These are phyloP conservation scores for Metellina segmentata DNA, from an alignment of 2,888 invertebrate genomes.

Conservation along the genomic window DNA sequence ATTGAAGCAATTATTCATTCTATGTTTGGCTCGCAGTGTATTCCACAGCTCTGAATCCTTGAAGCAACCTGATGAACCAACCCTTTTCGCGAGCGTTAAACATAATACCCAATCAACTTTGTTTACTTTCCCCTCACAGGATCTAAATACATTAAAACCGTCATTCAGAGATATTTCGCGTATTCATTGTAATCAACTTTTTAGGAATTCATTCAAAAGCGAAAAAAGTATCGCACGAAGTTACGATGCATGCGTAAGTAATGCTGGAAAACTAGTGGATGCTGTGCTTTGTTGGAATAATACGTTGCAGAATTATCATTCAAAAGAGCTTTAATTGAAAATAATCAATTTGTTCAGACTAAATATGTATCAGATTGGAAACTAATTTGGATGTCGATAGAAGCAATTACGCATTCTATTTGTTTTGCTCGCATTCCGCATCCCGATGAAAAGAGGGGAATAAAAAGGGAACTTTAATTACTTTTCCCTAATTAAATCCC, in stretches of 20 bases:
- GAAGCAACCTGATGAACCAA: too few species aligned
- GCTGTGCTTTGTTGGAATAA: too few species aligned
- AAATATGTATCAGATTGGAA: slow-evolving; percentile 7
- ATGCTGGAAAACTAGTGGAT: too few species aligned
- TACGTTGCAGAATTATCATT: neutral
- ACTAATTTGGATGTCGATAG: slow-evolving; percentile 14
- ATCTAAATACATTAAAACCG: too few species aligned
- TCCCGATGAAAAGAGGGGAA: neutral
- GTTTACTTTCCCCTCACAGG: too few species aligned
- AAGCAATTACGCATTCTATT: slow-evolving; percentile 14
- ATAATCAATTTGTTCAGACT: slow-evolving; percentile 18
- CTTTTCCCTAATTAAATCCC: slow-evolving; percentile 33
- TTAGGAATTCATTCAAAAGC: too few species aligned
- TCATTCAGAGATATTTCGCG: too few species aligned
- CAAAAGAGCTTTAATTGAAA: slow-evolving; percentile 13
- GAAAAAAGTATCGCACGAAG: too few species aligned
- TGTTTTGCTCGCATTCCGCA: neutral
- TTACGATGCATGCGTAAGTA: too few species aligned
- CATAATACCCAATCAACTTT: too few species aligned
- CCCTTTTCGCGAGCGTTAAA: too few species aligned
- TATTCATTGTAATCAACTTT: too few species aligned
- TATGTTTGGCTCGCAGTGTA: neutral
- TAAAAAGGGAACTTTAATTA: slow-evolving; percentile 31
- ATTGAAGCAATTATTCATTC: slow-evolving; percentile 5
- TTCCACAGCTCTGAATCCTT: neutral